Evolutionary conservation across 2,797 vertebrate species (phyloP), one percentile per base, ranked within the genome.

Genomic region (Pelobates cultripes): DNA sequence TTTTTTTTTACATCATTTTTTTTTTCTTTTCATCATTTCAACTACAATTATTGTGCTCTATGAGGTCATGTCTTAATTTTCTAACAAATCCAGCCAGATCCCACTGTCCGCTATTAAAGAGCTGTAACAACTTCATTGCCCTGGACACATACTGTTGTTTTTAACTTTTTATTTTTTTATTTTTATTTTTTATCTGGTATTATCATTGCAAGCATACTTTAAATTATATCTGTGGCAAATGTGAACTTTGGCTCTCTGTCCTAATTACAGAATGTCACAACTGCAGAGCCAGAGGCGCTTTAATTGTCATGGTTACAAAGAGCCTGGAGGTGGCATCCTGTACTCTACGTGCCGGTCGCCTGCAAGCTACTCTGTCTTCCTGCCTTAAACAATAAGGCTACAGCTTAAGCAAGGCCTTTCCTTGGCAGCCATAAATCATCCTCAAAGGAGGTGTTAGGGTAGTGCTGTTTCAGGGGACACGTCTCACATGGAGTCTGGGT

Each of bases 241-340:
- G 47, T 51, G 47, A 12, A 57, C 55, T 57, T 57, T 57, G 55
- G 55, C 4, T 57, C 28, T 41, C 9, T 64, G 28, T 40, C 17
- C 61, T 64, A 64, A 64, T 64, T 64, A 64, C 61, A 40, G n/a
- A 74, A 28, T 44, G 51, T 67, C 55, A 47, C 43, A 14, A 10
- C 7, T 43, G 51, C 43, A 40, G 75, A 60, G 80, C 66, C 51
- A n/a, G 40, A 67, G 60, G 67, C 60, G 10, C 3, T 60, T 78
- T 43, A 64, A 71, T 64, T 77, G 68, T 67, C 80, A 82, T 77
- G 10, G 81, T 75, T 63, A 79, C 71, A 43, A 41, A 72, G 55
- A 7, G 71, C 61, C 81, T 78, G 67, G 63, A 78, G 75, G 75
- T 78, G 63, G 70, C 51, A 83, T 83, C 81, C 77, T 70, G 77